Base-by-base conservation (phyloP, 2,797 vertebrate genomes). In the Enteromius thamalakanensis region DNA sequence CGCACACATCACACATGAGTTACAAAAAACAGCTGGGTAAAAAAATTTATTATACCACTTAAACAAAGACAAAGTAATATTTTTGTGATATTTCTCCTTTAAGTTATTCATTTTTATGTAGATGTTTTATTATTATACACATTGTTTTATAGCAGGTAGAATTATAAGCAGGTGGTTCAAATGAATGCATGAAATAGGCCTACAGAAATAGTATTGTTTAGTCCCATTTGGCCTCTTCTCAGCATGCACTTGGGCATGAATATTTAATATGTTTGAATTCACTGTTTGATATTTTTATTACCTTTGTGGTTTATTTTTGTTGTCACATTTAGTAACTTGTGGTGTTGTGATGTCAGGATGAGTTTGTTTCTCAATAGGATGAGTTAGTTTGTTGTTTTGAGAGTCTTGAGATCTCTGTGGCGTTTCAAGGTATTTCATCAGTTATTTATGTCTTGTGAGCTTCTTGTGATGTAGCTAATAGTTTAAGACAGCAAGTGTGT, bases 381-480 rank as follows among this genome's bases (percentile, higher is more conserved):
- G 53, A 76, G 53, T 26, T 29, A 19, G 7, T 40, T 76, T 76
- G 37, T 9, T 55, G 29, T 67, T 67, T 9, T 69, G 37, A 62
- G 62, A 45, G 32, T 40, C 51, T 76, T 76, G 72, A 76, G 53
- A 9, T 76, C 75, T 76, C 37, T 26, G 55, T 76, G 15, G 34
- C 4, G 4, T 77, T 62, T 77, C 75, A 77, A 62, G 15, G 55
- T 77, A 62, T 77, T 77, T 77, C 75, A 62, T 64, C 55, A 77
- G 37, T 77, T 62, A 55, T 76, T 60, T 58, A 45, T 77, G 75
- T 62, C 55, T 77, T 76, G 34, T 76, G 55, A 26, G 51, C 60
- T 55, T 76, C 53, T 76, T 76, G 75, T 77, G 55, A 45, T 77
- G 55, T 62, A 62, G 55, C 62, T 62, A 77, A 77, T 77, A 42